Conservation (phyloP, 2,888 invertebrate genomes). For the Sthenelais limicola region DNA sequence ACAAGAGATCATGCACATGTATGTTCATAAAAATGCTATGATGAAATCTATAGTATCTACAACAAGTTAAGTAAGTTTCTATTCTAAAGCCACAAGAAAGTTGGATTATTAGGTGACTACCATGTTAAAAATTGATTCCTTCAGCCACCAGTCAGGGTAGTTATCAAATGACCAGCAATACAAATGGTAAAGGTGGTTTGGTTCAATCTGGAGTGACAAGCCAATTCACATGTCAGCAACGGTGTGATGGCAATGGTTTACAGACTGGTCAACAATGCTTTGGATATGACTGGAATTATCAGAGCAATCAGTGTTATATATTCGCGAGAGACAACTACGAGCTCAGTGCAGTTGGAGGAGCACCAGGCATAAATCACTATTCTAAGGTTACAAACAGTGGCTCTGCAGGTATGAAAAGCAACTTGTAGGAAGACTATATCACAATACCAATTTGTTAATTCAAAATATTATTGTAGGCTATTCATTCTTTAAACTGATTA, state of each 20-base stretch:
- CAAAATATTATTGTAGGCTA: too few relatives aligned
- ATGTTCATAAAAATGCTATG: too few relatives aligned
- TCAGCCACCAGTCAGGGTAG: too few relatives aligned
- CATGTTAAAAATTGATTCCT: too few relatives aligned
- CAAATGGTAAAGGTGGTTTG: slow-evolving; percentile 1
- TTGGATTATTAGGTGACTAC: too few relatives aligned
- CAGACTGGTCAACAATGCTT: neutral
- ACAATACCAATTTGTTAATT: too few relatives aligned
- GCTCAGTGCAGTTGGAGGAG: neutral
- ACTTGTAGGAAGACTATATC: too few relatives aligned
- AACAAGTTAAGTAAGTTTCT: too few relatives aligned
- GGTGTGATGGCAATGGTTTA: slow-evolving; percentile 15
- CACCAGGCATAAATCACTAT: slow-evolving; percentile 1
- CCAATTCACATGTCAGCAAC: neutral
- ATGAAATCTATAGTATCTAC: too few relatives aligned
- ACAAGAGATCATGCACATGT: too few relatives aligned
- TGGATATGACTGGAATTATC: neutral
- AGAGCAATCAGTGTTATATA: neutral
- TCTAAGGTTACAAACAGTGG: neutral
- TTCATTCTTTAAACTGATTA: too few relatives aligned
- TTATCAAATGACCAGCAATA: neutral
- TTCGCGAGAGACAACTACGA: neutral
- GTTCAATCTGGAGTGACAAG: neutral
- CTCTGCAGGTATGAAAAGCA: slow-evolving; percentile 11
- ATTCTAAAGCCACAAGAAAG: too few relatives aligned